Conservation (phyloP, 2,797 vertebrate species). For the Paramormyrops hopkinsi region DNA sequence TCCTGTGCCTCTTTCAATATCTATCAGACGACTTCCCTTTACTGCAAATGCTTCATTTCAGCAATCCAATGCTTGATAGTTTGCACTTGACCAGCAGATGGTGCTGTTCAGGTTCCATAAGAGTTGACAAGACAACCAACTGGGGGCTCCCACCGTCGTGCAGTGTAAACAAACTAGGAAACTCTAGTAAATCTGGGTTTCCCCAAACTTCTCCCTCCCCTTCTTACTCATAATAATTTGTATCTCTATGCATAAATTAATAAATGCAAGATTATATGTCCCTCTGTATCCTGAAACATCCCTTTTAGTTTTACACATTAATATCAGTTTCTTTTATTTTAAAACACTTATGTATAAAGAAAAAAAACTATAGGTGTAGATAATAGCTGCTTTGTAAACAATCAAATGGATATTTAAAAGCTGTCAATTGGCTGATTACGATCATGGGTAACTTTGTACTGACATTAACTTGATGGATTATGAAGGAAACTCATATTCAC, state of each 20-base stretch:
- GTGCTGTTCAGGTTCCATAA: background rate
- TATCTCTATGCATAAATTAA: slow-evolving; percentile 35
- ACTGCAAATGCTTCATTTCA: background rate
- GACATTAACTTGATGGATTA: slow-evolving; percentile 39
- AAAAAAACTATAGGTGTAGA: slow-evolving; percentile 23
- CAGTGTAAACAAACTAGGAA: slow-evolving; percentile 39
- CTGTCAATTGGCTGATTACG: slow-evolving; percentile 30
- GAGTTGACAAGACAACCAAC: slow-evolving; percentile 16
- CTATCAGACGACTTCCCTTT: background rate
- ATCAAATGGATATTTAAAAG: slow-evolving; percentile 35
- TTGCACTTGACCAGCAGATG: background rate
- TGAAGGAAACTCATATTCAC: slow-evolving; percentile 8
- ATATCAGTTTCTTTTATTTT: slow-evolving; percentile 41
- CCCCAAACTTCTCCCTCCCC: slow-evolving; percentile 1
- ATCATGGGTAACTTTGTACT: slow-evolving; percentile 27
- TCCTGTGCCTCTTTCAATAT: background rate
- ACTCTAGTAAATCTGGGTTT: slow-evolving; percentile 23
- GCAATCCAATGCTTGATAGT: background rate
- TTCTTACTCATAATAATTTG: background rate
- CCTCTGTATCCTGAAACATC: slow-evolving; percentile 50
- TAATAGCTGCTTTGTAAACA: slow-evolving; percentile 51
- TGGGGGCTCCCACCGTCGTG: slow-evolving; percentile 28
- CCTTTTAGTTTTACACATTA: slow-evolving; percentile 37
- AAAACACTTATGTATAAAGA: slow-evolving; percentile 18
- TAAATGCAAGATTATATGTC: slow-evolving; percentile 36